Evolutionary conservation across 2,888 invertebrate genomes (phyloP).

Genomic region (Himalopsyche kuldschensis): DNA sequence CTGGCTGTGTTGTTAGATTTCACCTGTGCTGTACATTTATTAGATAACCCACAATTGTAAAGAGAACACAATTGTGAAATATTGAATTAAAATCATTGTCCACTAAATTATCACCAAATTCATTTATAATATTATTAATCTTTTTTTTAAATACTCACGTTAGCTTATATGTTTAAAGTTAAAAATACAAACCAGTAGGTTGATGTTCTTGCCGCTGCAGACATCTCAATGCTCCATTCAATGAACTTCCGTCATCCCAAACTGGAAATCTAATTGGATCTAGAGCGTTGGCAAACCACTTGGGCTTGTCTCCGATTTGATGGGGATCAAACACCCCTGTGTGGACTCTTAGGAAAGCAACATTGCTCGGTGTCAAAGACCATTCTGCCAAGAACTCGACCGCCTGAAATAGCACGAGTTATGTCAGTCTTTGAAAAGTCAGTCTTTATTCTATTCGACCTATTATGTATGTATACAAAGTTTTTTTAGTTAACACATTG

Average conservation of each 20-base stretch:
- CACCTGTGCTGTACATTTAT: too few relatives aligned
- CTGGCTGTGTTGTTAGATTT: too few relatives aligned
- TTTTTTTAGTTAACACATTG: too few relatives aligned
- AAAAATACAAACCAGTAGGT: slow-evolving; percentile 63
- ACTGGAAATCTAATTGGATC: slow-evolving; percentile 90
- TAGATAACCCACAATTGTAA: too few relatives aligned
- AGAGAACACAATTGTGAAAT: too few relatives aligned
- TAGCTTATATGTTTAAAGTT: not conserved
- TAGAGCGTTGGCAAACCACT: slow-evolving; percentile 91
- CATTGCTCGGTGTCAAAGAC: slow-evolving; percentile 96
- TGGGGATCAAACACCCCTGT: slow-evolving; percentile 94
- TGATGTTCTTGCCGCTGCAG: slow-evolving; percentile 76
- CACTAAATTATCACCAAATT: too few relatives aligned
- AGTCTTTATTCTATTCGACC: too few relatives aligned
- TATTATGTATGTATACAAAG: too few relatives aligned
- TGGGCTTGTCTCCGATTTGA: slow-evolving; percentile 95
- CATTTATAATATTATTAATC: not conserved
- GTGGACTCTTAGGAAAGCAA: slow-evolving; percentile 95
- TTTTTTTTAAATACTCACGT: not conserved
- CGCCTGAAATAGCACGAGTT: slow-evolving; percentile 61
- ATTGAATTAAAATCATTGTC: too few relatives aligned
- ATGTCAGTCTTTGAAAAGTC: not conserved
- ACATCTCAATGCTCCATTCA: slow-evolving; percentile 74
- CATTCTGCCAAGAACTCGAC: slow-evolving; percentile 99
- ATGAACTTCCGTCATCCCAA: slow-evolving; percentile 85